A percentile compares a stretch with the other conserved stretches of the same genome.
These are phyloP conservation scores for Epinephelus fuscoguttatus DNA, from an alignment of 2,113 vertebrate genomes.

Conservation along the genomic window DNA sequence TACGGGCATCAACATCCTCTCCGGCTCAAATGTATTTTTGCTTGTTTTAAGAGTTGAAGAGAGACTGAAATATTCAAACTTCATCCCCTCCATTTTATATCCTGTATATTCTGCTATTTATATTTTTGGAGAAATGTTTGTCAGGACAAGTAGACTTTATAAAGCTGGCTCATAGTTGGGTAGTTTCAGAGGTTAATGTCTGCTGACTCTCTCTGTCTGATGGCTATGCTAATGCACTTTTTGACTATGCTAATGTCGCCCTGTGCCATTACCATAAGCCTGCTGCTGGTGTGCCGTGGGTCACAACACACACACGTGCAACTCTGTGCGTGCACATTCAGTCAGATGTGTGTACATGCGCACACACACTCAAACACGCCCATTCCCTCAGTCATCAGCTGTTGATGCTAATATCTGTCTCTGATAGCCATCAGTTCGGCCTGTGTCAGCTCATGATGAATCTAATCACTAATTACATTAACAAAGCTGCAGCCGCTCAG, in stretches of 20 bases:
- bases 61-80: background rate
- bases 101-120: background rate
- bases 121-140: background rate
- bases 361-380: background rate
- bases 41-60: background rate
- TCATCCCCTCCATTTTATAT: background rate
- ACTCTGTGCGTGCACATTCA: background rate
- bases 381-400: conserved; percentile 57
- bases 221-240: conserved; percentile 63
- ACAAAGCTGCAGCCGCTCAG: conserved; percentile 16
- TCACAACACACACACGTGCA: conserved; percentile 9
- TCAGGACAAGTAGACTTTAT: too few relatives aligned
- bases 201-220: conserved; percentile 57
- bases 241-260: conserved; percentile 57
- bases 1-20: background rate
- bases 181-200: conserved; percentile 2
- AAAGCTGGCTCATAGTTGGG: background rate
- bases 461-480: conserved; percentile 59
- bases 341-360: conserved; percentile 5
- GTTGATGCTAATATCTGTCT: conserved; percentile 57
- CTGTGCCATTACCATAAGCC: conserved; percentile 53
- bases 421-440: conserved; percentile 38
- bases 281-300: conserved; percentile 40
- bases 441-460: conserved; percentile 44
- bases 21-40: background rate